phyloP scores from a whole-genome alignment of 2,113 vertebrate species.

The Rhea americana region DNA sequence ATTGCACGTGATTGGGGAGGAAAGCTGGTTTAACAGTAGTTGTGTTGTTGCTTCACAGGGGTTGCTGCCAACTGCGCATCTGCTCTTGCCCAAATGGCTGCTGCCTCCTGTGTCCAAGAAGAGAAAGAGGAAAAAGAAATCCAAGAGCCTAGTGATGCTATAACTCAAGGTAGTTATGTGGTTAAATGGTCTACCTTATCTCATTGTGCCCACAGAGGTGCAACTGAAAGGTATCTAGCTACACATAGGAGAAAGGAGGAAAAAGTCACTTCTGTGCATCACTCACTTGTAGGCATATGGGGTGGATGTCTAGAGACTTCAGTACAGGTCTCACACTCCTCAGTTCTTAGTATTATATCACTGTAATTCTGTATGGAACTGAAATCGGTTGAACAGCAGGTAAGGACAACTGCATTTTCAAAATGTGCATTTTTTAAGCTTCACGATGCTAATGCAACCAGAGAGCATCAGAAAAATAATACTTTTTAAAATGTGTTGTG shows the following conservation, averaged over 20 bases:
- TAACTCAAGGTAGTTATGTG: slow-evolving; percentile 87
- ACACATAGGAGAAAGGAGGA: neutral
- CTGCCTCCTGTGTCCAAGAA: slow-evolving; percentile 96
- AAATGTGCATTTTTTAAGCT: neutral
- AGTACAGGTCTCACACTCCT: neutral
- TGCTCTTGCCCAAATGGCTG: slow-evolving; percentile 96
- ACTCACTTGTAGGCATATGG: neutral
- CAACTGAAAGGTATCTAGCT: neutral
- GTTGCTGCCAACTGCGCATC: slow-evolving; percentile 97
- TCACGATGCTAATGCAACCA: neutral
- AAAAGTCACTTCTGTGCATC: neutral
- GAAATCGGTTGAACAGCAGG: neutral
- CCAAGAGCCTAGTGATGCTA: slow-evolving; percentile 85
- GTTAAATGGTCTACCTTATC: neutral
- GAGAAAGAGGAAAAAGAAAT: slow-evolving; percentile 91
- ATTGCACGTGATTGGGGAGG: neutral
- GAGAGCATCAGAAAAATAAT: neutral
- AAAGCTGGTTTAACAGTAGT: neutral
- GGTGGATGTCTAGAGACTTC: neutral
- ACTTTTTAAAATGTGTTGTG: neutral
- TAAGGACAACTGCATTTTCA: neutral
- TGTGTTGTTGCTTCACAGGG: slow-evolving; percentile 75
- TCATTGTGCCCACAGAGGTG: neutral
- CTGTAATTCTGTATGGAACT: neutral
- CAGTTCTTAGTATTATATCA: neutral